Evolutionary conservation across 1,140 invertebrate species (phyloP), one percentile per base, ranked within the genome.

Genomic region (Drosophila albomicans): DNA sequence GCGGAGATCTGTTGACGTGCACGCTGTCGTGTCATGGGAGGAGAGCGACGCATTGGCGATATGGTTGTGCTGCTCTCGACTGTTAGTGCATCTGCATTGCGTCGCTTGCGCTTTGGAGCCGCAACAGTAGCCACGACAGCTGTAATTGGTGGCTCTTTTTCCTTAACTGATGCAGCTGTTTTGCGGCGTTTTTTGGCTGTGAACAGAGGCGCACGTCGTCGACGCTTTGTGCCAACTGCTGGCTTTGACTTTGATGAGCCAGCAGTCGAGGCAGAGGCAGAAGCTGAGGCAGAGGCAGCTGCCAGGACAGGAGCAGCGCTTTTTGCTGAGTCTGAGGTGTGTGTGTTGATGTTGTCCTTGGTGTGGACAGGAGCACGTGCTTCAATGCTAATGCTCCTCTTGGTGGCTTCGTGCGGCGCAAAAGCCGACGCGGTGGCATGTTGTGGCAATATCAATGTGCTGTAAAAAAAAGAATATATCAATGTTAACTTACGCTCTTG

Each of bases 1-100:
- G 73, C 49, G 72, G 85, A 89, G 85, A 89, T 89, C 85, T 89
- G 81, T 72, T 75, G 71, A 79, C 85, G 85, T 38, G 81, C 81
- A 10, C 85, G 78, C 25, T 85, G 85, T 13, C 85, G 85, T 25
- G 85, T 89, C 85, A 89, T 89, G 35, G 85, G 85, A 51, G 85
- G 85, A 41, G 85, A 88, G 15, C 57, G 61, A 45, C 67, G 85
- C 41, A 66, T 59, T 35, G 80, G 43, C 41, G 81, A 69, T 28
- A 57, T 73, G 75, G 48, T 43, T 43, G 58, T 72, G 66, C 46
- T 64, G 30, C 58, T 59, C 46, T 54, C 43, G 15, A 58, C 62
- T 25, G 56, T 41, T 38, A 38, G 7, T 58, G 20, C 35, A 20
- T 65, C 57, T 25, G 32, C 64, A 38, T 41, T 41, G 49, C 46